Evolutionary conservation across 2,797 vertebrate genomes (phyloP).

Genomic region (Schizothorax lantsangensis): DNA sequence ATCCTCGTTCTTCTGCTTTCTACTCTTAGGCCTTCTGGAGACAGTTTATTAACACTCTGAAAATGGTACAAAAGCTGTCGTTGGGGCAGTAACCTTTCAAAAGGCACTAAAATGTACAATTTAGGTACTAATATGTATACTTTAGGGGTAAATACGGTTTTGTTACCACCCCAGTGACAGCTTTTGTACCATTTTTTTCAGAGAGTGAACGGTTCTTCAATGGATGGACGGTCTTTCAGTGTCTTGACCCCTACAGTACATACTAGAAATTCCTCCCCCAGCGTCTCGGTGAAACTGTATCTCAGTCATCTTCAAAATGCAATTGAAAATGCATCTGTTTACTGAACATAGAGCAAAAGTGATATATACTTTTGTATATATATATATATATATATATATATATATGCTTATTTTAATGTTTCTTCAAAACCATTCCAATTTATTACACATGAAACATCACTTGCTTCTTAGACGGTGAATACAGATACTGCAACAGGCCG

Average conservation of each 20-base stretch:
- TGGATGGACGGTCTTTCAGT: background rate
- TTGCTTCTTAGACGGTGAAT: background rate
- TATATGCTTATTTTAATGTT: background rate
- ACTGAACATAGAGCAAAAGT: background rate
- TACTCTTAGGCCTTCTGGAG: background rate
- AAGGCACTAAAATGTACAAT: background rate
- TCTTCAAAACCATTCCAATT: background rate
- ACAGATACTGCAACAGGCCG: background rate
- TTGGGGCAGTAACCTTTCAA: background rate
- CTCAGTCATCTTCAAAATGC: background rate
- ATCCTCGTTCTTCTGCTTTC: background rate
- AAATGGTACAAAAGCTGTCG: background rate
- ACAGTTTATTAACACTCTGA: slow-evolving; percentile 7
- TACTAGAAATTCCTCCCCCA: background rate
- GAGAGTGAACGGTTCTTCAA: background rate
- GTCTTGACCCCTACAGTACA: background rate
- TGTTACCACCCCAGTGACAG: background rate
- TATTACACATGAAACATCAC: background rate
- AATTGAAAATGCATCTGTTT: background rate
- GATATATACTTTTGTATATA: background rate
- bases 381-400: background rate
- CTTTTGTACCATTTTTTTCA: background rate
- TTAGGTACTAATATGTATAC: background rate
- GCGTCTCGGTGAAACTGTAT: background rate
- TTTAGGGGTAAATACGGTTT: background rate